Conservation (phyloP, 1,140 invertebrate species). For the Sipha flava region DNA sequence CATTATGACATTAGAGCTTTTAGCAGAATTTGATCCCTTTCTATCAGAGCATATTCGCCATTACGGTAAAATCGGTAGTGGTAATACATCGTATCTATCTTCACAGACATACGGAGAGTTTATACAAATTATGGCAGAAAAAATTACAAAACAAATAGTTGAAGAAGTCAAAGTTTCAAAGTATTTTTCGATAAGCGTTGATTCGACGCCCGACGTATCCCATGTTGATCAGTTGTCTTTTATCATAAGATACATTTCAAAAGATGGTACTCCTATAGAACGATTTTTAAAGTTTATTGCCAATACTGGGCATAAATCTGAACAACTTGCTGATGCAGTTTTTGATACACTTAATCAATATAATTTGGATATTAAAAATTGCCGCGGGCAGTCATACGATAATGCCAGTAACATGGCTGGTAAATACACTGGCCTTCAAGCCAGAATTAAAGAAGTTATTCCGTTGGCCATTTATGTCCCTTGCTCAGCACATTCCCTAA, state of each 20-base stretch:
- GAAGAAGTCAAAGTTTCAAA: no score
- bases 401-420: constrained; percentile 42
- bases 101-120: background rate
- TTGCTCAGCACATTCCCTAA: constrained; percentile 42
- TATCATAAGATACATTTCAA: constrained; percentile 40
- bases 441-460: constrained; percentile 37
- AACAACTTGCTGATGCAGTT: constrained; percentile 28
- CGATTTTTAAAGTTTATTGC: constrained; percentile 32
- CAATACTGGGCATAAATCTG: constrained; percentile 18
- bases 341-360: constrained; percentile 20
- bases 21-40: no score
- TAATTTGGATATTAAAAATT: constrained; percentile 38
- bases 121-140: background rate
- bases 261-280: constrained; percentile 33
- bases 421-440: constrained; percentile 39
- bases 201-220: constrained; percentile 43
- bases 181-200: no score
- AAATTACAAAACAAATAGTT: background rate
- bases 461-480: constrained; percentile 38
- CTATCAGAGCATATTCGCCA: background rate
- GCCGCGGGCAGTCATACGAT: constrained; percentile 41
- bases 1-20: background rate
- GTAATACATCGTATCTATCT: background rate
- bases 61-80: background rate
- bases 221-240: constrained; percentile 43